A percentile compares a stretch with the other conserved stretches of the same genome.
Evolutionary conservation across 1,140 invertebrate genomes (phyloP).

Genomic region (Linepithema humile): DNA sequence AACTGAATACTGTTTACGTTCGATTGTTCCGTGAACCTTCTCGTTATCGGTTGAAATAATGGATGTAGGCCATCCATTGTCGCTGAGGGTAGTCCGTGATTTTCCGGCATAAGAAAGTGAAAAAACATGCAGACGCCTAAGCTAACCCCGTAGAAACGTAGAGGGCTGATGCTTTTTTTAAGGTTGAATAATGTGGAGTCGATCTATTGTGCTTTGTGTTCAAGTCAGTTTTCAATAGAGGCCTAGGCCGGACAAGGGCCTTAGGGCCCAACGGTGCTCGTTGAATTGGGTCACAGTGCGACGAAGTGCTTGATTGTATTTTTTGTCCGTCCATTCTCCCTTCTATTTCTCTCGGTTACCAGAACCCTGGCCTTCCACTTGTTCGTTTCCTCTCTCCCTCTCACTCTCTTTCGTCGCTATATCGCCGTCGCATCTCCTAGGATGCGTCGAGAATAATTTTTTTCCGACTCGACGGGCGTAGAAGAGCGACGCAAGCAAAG

Average conservation of each 20-base stretch:
- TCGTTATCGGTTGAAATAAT: conserved; percentile 54
- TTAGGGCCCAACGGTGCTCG: conserved; percentile 68
- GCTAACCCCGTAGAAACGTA: conserved; percentile 20
- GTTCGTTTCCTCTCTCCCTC: conserved; percentile 28
- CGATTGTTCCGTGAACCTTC: conserved; percentile 9
- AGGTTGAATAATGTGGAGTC: conserved; percentile 67
- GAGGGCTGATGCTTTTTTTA: conserved; percentile 59
- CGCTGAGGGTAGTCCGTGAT: conserved; percentile 48
- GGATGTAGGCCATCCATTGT: conserved; percentile 44
- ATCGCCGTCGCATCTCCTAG: background rate
- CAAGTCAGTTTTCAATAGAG: conserved; percentile 73
- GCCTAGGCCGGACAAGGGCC: conserved; percentile 51
- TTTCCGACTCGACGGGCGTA: background rate
- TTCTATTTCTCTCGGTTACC: conserved; percentile 4
- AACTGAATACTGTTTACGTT: background rate
- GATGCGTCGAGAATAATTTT: conserved; percentile 22
- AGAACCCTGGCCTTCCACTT: conserved; percentile 55
- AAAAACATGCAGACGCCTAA: conserved; percentile 51
- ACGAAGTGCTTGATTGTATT: conserved; percentile 74
- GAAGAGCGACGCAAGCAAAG: background rate
- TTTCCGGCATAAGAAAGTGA: conserved; percentile 57
- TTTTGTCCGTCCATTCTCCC: conserved; percentile 45
- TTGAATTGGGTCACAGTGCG: conserved; percentile 79
- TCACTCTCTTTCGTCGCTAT: background rate
- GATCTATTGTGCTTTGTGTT: conserved; percentile 71